phyloP scores from a whole-genome alignment of 2,113 vertebrate genomes.

The Dasypus novemcinctus region DNA sequence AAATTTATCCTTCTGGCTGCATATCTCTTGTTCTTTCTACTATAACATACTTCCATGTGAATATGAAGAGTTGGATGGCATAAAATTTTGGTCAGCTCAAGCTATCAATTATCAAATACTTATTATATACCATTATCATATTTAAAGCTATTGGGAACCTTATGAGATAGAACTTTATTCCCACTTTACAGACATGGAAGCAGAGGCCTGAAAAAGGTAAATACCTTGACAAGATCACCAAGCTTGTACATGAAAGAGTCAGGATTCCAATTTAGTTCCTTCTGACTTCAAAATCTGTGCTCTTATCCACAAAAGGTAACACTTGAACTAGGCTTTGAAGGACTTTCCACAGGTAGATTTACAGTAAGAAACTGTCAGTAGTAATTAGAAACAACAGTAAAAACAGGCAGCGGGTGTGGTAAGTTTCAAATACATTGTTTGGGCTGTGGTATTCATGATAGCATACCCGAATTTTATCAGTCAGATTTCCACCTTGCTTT shows the following conservation, averaged over 20 bases:
- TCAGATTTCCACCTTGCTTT: not conserved
- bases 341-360: not conserved
- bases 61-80: not conserved
- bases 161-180: not conserved
- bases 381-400: not conserved
- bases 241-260: not conserved
- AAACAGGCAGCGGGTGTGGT: not conserved
- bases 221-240: not conserved
- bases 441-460: not conserved
- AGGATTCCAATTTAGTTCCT: not conserved
- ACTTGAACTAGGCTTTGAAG: not conserved
- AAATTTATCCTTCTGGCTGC: not conserved
- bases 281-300: not conserved
- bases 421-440: not conserved
- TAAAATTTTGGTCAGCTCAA: not conserved
- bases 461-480: not conserved
- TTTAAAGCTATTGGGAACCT: constrained; percentile 20
- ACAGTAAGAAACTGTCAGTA: not conserved
- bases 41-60: not conserved
- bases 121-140: not conserved
- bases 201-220: not conserved
- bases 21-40: not conserved
- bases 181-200: not conserved
- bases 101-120: not conserved
- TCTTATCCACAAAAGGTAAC: not conserved